Evolutionary conservation across 2,113 vertebrate species (phyloP).

Genomic region (Camelus dromedarius): DNA sequence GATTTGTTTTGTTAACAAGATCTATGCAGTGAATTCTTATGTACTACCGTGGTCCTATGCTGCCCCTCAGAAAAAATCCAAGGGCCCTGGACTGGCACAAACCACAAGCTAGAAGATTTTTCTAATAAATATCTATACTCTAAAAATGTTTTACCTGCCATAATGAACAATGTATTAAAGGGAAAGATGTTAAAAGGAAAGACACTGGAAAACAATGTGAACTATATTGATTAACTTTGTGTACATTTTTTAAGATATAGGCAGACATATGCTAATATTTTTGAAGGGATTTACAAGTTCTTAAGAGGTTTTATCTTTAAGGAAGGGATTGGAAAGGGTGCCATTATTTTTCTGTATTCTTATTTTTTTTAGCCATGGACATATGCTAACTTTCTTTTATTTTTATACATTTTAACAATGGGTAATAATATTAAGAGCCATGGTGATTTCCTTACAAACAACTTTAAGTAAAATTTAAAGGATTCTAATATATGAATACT

Average conservation of each 20-base stretch:
- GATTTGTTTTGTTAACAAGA: constrained; percentile 72
- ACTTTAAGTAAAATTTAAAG: constrained; percentile 29
- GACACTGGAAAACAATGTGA: background rate
- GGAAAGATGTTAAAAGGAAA: constrained; percentile 12
- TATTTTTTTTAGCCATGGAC: background rate
- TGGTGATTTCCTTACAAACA: background rate
- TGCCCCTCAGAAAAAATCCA: background rate
- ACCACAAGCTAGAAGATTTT: background rate
- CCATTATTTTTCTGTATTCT: constrained; percentile 2
- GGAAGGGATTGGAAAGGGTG: background rate
- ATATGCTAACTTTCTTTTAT: background rate
- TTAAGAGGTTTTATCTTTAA: background rate
- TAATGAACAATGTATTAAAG: constrained; percentile 15
- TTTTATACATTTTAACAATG: background rate
- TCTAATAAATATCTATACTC: constrained; percentile 17
- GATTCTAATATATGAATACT: background rate
- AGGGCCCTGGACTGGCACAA: too few species aligned
- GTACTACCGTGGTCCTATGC: background rate
- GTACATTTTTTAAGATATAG: background rate
- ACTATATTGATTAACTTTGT: background rate
- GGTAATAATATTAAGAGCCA: background rate
- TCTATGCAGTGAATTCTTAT: constrained; percentile 44
- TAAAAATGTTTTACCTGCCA: constrained; percentile 5
- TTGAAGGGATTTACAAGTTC: background rate
- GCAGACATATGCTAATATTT: background rate